Conservation (phyloP, 2,113 vertebrate genomes). For the Camelus bactrianus region DNA sequence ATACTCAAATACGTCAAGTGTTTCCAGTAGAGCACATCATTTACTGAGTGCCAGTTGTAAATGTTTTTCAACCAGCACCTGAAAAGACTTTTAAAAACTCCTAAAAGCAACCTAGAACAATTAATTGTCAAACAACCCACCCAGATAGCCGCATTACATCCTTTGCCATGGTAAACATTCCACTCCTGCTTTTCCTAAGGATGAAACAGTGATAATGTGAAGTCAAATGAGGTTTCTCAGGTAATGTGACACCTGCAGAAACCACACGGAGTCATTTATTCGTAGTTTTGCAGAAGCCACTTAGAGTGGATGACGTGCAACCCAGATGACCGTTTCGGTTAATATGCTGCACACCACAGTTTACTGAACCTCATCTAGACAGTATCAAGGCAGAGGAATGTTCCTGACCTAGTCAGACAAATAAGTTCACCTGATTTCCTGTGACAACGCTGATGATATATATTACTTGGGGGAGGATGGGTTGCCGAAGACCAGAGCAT, state of each 20-base stretch:
- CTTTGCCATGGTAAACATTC: slow-evolving; percentile 88
- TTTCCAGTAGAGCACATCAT: slow-evolving; percentile 89
- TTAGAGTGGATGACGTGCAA: slow-evolving; percentile 80
- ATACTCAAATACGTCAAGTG: slow-evolving; percentile 90
- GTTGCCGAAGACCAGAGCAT: slow-evolving; percentile 78
- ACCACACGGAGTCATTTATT: slow-evolving; percentile 79
- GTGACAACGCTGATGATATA: slow-evolving; percentile 72
- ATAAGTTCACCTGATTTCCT: slow-evolving; percentile 72
- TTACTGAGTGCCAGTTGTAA: slow-evolving; percentile 86
- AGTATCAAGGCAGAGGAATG: slow-evolving; percentile 81
- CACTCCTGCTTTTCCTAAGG: slow-evolving; percentile 84
- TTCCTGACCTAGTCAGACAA: slow-evolving; percentile 80
- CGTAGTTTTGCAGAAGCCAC: slow-evolving; percentile 83
- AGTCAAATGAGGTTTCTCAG: slow-evolving; percentile 86
- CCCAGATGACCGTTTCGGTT: slow-evolving; percentile 84
- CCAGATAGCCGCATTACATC: slow-evolving; percentile 83
- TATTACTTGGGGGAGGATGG: slow-evolving; percentile 71
- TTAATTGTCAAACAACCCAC: slow-evolving; percentile 83
- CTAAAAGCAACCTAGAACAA: slow-evolving; percentile 72
- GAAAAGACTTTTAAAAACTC: slow-evolving; percentile 70
- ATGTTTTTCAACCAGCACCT: slow-evolving; percentile 85
- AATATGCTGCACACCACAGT: slow-evolving; percentile 80
- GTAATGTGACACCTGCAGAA: slow-evolving; percentile 86
- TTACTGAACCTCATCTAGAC: slow-evolving; percentile 84
- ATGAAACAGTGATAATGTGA: slow-evolving; percentile 86